A percentile compares a stretch with the other conserved stretches of the same genome.
Conservation (phyloP, 2,888 invertebrate genomes). For the Lepidocyrtinus sp. region DNA sequence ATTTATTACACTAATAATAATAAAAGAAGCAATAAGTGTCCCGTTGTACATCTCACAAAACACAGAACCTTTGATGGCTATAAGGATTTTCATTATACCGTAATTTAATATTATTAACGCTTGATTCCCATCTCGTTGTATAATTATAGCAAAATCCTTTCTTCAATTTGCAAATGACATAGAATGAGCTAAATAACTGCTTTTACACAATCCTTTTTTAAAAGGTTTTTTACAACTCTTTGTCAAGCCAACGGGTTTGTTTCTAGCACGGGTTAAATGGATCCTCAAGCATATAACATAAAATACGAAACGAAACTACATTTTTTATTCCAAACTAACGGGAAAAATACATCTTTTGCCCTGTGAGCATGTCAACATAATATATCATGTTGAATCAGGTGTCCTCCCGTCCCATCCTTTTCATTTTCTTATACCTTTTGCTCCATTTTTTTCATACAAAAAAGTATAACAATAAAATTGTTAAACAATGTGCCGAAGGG, state of each 20-base stretch:
- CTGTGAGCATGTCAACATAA: slow-evolving; percentile 53
- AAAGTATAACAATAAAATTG: slow-evolving; percentile 18
- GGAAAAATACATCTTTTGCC: slow-evolving; percentile 32
- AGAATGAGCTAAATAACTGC: not conserved
- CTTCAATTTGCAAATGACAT: not conserved
- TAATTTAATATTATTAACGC: not conserved
- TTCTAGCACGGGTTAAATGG: slow-evolving; percentile 39
- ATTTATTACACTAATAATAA: slow-evolving; percentile 54
- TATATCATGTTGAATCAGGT: slow-evolving; percentile 50
- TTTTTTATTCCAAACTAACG: slow-evolving; percentile 32
- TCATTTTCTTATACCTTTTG: slow-evolving; percentile 14
- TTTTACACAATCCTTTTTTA: not conserved
- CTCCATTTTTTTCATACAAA: not conserved
- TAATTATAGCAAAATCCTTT: not conserved
- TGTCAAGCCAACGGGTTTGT: slow-evolving; percentile 16
- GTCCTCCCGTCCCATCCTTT: slow-evolving; percentile 40
- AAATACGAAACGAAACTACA: slow-evolving; percentile 12
- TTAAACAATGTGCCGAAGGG: slow-evolving; percentile 32
- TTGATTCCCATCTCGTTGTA: too few relatives aligned
- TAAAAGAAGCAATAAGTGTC: slow-evolving; percentile 52
- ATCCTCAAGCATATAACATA: slow-evolving; percentile 28
- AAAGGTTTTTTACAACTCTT: not conserved
- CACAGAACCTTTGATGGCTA: not conserved
- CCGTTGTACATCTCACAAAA: slow-evolving; percentile 29
- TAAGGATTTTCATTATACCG: not conserved